Base-by-base conservation (phyloP, 2,113 vertebrate genomes). In the Pao palembangensis region DNA sequence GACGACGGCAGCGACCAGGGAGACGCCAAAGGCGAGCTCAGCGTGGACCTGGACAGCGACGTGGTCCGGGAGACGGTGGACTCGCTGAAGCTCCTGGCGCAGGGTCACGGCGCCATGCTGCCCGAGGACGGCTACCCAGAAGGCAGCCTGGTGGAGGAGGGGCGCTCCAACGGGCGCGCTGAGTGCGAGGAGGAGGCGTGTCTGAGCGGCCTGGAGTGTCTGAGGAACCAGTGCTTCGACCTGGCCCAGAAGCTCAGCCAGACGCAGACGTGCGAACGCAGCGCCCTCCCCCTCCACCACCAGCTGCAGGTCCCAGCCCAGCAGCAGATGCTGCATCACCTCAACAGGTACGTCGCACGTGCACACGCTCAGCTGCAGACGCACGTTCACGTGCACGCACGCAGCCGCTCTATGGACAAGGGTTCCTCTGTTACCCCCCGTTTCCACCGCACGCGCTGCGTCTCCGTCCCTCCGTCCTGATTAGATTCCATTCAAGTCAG, bases 41-140 rank as follows among this genome's bases (percentile, higher is more conserved):
- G 97, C 72, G 93, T 99, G 72, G 97, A 99, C 80, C 87, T 99
- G 83, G 94, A 98, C 91, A 98, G 97, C 18, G 96, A 98, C 5
- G 96, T 98, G 61, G 96, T 99, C 57, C 73, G 96, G 31, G 96
- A 98, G 88, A 99, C 97, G 0, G 97, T 99, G 88, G 96, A 98
- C 85, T 99, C 97, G 13, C 91, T 98, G 68, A 99, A 99, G 84
- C 90, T 99, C 12, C 86, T 99, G 72, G 97, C 97, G 8, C 96
- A 99, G 87, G 96, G 97, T 25, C 96, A 98, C 41, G 96, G 96
- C 2, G 92, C 93, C 66, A 90, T 94, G 87, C 90, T 97, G 79
- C 92, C 95, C 1, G 93, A 90, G 43, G 90, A 90, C 6, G 93
- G 94, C 41, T 92, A 94, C 84, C 83, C 88, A 51, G 95, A 93